Evolutionary conservation across 2,888 invertebrate species (phyloP), one percentile per base, ranked within the genome.

Genomic region (Lithophane socia): DNA sequence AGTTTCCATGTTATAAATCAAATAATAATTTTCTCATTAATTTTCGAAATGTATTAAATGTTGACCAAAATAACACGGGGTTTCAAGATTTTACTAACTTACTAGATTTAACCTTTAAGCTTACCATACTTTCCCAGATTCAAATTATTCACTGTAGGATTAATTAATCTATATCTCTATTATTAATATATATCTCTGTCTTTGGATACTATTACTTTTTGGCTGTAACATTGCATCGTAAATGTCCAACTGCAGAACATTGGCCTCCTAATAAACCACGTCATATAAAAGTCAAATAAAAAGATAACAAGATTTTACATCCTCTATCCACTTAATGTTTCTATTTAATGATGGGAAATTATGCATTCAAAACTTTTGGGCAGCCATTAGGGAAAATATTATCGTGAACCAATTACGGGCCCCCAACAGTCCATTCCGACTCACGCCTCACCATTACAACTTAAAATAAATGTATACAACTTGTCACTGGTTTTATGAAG

Each of bases 401-500:
- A 79, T 75, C 60, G 24, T 82, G 71, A 49, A 66, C 65, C 56
- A 76, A 83, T 85, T 70, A 81, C 63, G 47, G 82, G 71, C 64
- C 85, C 85, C 82, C 78, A 82, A 73, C 63, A 71, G 60, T 47
- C 37, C 8, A 61, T 42, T 13, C 10, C 44, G 16, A 44, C 58
- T 85, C 83, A 67, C 85, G 61, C 83, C 58, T 84, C 5, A 37
- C 84, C 42, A 44, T 49, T 64, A 61, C 58, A 74, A 69, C 60
- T 73, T 73, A 71, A 84, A 75, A 75, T 80, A 86, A 83, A 83
- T 70, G 86, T 83, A 66, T 71, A 77, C 80, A 80, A 74, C 69
- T 81, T 85, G 85, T 84, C 89, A 85, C 83, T 87, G 88, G 87
- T 86, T 90, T 90, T 87, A 91, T 87, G 84, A 89, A 75, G 64